A percentile compares a stretch with the other conserved stretches of the same genome.
Evolutionary conservation across 2,113 vertebrate genomes (phyloP).

Genomic region (Paedocypris sp.): DNA sequence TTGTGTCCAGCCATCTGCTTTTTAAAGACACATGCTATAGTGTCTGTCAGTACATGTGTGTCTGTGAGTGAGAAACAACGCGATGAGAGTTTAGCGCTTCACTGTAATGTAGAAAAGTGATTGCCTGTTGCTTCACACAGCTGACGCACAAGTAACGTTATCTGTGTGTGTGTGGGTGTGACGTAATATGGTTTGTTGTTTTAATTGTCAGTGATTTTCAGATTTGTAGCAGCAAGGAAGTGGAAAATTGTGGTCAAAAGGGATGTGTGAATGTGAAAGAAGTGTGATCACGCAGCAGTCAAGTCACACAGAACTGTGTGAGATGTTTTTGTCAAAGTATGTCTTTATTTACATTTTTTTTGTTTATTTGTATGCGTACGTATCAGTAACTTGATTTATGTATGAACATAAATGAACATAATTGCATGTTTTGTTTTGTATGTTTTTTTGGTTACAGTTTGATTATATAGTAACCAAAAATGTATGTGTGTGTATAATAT

Average conservation of each 20-base stretch:
- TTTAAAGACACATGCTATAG: conserved; percentile 33
- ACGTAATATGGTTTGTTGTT: neutral
- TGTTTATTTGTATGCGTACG: no score
- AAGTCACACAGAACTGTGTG: no score
- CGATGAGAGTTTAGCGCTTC: neutral
- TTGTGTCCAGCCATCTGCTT: conserved; percentile 36
- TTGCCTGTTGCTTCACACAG: neutral
- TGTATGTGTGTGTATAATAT: neutral
- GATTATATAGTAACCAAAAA: no score
- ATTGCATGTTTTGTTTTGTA: no score
- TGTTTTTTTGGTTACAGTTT: no score
- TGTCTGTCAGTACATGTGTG: conserved; percentile 35
- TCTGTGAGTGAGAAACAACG: neutral
- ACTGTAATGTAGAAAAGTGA: neutral
- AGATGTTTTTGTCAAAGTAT: no score
- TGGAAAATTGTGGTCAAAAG: conserved; percentile 27
- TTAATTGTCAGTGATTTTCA: conserved; percentile 18
- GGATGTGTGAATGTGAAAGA: conserved; percentile 11
- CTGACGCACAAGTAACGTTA: neutral
- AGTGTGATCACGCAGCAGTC: no score
- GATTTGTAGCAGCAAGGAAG: conserved; percentile 26
- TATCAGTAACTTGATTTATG: no score
- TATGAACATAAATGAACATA: no score
- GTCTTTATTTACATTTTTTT: no score
- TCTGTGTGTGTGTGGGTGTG: conserved; percentile 11